phyloP scores from a whole-genome alignment of 2,888 invertebrate genomes.

The Halictus ligatus region DNA sequence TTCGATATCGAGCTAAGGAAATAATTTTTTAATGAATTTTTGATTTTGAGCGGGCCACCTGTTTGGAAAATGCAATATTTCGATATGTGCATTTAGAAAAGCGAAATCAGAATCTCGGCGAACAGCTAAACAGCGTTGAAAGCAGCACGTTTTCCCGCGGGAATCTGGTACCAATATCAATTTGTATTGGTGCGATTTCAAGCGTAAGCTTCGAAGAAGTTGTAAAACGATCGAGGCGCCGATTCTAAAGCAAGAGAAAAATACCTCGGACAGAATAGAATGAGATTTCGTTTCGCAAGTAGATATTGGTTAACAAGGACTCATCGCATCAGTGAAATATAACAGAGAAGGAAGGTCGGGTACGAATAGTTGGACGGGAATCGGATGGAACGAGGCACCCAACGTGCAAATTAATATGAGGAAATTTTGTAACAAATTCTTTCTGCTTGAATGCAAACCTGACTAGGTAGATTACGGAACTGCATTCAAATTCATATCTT shows the following conservation, averaged over 20 bases:
- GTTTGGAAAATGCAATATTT: background rate
- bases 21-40: background rate
- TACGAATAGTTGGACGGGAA: background rate
- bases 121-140: background rate
- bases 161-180: constrained; percentile 32
- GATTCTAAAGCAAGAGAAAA: constrained; percentile 19
- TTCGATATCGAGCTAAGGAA: too few relatives aligned
- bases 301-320: background rate
- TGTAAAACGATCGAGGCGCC: constrained; percentile 37
- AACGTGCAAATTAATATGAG: background rate
- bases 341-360: background rate
- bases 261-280: constrained; percentile 15
- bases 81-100: background rate
- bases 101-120: background rate
- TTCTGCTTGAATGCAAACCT: background rate
- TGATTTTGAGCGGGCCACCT: background rate
- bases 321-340: background rate
- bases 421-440: background rate
- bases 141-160: constrained; percentile 9
- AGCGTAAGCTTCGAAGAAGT: constrained; percentile 25
- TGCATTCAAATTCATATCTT: background rate
- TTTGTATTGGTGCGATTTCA: constrained; percentile 44
- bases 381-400: too few relatives aligned
- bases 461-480: background rate
- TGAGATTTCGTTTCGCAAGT: constrained; percentile 11